Evolutionary conservation across 2,797 vertebrate genomes (phyloP).

Genomic region (Trachurus trachurus): DNA sequence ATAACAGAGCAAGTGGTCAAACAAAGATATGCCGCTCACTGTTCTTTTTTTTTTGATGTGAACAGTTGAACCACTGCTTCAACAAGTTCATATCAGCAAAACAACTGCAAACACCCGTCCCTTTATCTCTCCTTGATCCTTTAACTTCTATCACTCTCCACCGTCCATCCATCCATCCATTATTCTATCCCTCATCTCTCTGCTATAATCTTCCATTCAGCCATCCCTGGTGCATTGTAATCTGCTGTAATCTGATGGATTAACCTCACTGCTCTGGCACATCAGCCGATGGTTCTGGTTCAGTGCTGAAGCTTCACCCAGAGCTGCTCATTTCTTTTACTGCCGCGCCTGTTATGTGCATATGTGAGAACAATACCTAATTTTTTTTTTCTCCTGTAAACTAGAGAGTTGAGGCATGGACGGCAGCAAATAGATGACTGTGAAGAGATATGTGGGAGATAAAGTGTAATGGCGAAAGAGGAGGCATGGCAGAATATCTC

Average conservation of each 20-base stretch:
- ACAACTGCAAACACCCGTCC: conserved; percentile 25
- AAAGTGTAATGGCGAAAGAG: not conserved
- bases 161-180: conserved; percentile 24
- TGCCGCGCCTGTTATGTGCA: conserved; percentile 6
- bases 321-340: conserved; percentile 33
- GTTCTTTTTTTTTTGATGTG: not conserved
- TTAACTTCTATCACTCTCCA: conserved; percentile 55
- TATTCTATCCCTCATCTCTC: conserved; percentile 66
- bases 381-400: not conserved
- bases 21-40: not conserved
- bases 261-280: conserved; percentile 76
- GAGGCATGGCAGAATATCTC: not conserved
- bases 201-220: conserved; percentile 71
- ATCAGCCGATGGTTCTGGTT: conserved; percentile 64
- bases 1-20: conserved; percentile 11
- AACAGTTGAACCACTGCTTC: not conserved
- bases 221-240: conserved; percentile 73
- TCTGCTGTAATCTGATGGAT: conserved; percentile 84
- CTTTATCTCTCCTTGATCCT: conserved; percentile 53
- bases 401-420: not conserved
- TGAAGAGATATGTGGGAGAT: not conserved
- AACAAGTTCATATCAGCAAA: conserved; percentile 18
- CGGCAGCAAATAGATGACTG: not conserved
- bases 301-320: conserved; percentile 39
- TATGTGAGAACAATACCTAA: not conserved